A percentile compares a stretch with the other conserved stretches of the same genome.
Conservation (phyloP, 2,113 vertebrate species). For the Bostrychus sinensis region DNA sequence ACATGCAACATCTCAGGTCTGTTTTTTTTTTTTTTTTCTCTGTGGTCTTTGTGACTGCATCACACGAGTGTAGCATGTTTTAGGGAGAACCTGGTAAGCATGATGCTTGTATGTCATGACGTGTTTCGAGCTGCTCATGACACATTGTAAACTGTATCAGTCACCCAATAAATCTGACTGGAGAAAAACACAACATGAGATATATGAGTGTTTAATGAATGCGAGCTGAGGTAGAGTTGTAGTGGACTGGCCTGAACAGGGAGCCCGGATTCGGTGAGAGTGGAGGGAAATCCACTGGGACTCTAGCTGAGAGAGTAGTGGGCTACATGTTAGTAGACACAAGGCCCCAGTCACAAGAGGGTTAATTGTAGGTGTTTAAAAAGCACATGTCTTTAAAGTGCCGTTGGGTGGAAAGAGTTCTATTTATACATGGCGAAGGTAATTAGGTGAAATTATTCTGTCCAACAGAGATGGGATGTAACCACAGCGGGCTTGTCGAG, state of each 20-base stretch:
- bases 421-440: conserved; percentile 91
- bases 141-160: conserved; percentile 73
- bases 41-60: conserved; percentile 23
- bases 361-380: conserved; percentile 82
- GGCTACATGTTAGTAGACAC: conserved; percentile 64
- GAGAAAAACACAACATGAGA: conserved; percentile 72
- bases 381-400: conserved; percentile 85
- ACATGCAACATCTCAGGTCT: conserved; percentile 27
- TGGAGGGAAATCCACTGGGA: conserved; percentile 53
- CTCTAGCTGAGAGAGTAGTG: conserved; percentile 28
- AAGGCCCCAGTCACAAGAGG: conserved; percentile 76
- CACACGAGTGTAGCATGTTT: conserved; percentile 35
- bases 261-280: conserved; percentile 50
- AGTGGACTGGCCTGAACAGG: conserved; percentile 55
- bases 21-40: conserved; percentile 9
- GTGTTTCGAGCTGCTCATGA: conserved; percentile 53
- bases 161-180: conserved; percentile 77
- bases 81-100: conserved; percentile 18
- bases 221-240: conserved; percentile 56
- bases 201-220: conserved; percentile 72
- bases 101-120: conserved; percentile 62
- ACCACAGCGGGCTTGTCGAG: conserved; percentile 78
- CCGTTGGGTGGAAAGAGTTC: conserved; percentile 83
- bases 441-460: conserved; percentile 97
- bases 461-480: conserved; percentile 86